These are phyloP conservation scores for Nyctibius grandis DNA, from an alignment of 2,797 vertebrate genomes.

Conservation along the genomic window DNA sequence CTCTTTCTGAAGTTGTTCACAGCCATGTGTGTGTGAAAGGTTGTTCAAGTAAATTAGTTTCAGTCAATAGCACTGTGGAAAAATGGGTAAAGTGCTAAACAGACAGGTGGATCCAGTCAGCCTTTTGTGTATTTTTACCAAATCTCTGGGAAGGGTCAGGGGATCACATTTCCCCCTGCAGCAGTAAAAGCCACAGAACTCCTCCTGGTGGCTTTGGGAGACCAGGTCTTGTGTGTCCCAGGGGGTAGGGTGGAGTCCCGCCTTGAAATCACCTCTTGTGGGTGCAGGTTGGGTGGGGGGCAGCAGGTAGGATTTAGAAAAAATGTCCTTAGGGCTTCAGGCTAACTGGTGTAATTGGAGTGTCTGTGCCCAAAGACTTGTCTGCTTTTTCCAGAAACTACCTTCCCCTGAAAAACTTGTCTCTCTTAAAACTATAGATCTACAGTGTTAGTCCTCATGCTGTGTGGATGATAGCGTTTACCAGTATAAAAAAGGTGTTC, in stretches of 20 bases:
- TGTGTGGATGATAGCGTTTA: neutral
- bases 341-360: neutral
- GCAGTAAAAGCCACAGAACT: conserved; percentile 36
- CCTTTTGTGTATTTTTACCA: neutral
- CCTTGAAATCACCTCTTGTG: neutral
- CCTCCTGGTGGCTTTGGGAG: neutral
- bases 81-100: conserved; percentile 29
- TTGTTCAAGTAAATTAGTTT: conserved; percentile 56
- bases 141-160: neutral
- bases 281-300: neutral
- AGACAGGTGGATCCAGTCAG: conserved; percentile 49
- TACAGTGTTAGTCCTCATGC: neutral
- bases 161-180: conserved; percentile 1
- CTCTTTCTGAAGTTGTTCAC: neutral
- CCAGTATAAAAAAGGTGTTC: neutral
- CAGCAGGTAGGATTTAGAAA: neutral
- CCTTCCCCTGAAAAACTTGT: neutral
- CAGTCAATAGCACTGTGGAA: neutral
- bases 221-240: neutral
- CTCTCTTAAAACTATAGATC: neutral
- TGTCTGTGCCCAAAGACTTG: neutral
- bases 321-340: neutral
- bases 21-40: neutral
- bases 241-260: neutral
- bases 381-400: neutral